Conservation (phyloP, 2,888 invertebrate species). For the Phalera bucephala region DNA sequence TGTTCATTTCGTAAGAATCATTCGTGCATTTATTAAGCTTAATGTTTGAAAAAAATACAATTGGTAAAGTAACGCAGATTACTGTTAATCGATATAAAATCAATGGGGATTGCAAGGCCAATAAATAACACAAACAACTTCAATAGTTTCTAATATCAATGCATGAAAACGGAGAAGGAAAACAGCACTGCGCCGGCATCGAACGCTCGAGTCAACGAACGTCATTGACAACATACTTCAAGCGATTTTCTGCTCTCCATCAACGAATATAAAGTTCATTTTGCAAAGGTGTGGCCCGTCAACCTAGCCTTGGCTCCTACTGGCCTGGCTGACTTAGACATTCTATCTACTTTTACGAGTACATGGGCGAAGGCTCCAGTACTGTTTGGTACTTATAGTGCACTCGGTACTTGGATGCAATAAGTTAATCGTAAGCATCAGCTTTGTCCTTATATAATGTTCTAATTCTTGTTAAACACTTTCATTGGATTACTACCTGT, state of each 20-base stretch:
- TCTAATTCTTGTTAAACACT: slow-evolving; percentile 57
- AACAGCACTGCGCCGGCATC: slow-evolving; percentile 79
- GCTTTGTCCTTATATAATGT: slow-evolving; percentile 51
- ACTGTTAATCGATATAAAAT: slow-evolving; percentile 6
- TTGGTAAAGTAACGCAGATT: not conserved
- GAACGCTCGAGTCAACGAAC: slow-evolving; percentile 82
- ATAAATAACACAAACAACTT: slow-evolving; percentile 53
- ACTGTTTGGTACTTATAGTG: slow-evolving; percentile 61
- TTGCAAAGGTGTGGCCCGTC: slow-evolving; percentile 35
- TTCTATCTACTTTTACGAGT: slow-evolving; percentile 83
- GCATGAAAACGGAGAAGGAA: slow-evolving; percentile 82
- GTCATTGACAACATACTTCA: slow-evolving; percentile 66
- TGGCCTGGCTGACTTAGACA: slow-evolving; percentile 83
- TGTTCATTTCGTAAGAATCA: slow-evolving; percentile 25
- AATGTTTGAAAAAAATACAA: slow-evolving; percentile 7
- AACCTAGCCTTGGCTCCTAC: slow-evolving; percentile 82
- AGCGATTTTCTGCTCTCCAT: slow-evolving; percentile 38
- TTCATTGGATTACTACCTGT: slow-evolving; percentile 50
- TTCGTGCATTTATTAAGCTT: slow-evolving; percentile 19
- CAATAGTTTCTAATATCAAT: slow-evolving; percentile 79
- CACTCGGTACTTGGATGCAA: slow-evolving; percentile 56
- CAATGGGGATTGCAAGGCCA: slow-evolving; percentile 25
- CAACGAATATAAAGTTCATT: slow-evolving; percentile 42
- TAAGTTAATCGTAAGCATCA: slow-evolving; percentile 50
- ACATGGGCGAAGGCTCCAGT: slow-evolving; percentile 74